A percentile compares a stretch with the other conserved stretches of the same genome.
Conservation (phyloP, 2,888 invertebrate species). For the Bombyx huttoni region DNA sequence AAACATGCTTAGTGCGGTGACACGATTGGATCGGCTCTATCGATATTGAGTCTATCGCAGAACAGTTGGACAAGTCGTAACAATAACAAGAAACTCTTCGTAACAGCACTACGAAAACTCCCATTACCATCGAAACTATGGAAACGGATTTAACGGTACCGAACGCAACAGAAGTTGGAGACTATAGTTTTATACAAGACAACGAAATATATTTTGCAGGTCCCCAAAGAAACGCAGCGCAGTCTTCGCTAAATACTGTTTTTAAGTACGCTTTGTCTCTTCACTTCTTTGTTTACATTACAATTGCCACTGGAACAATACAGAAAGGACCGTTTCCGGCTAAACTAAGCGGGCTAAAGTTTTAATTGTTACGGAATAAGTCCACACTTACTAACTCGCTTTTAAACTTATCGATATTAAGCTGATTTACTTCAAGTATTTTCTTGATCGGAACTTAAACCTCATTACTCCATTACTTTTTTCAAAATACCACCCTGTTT, state of each 20-base stretch:
- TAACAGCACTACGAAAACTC: neutral
- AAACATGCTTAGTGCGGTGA: no score
- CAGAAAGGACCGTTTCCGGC: conserved; percentile 53
- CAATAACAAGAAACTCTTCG: neutral
- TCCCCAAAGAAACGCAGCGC: conserved; percentile 27
- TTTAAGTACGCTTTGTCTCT: conserved; percentile 46
- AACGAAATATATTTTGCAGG: conserved; percentile 33
- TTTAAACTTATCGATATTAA: conserved; percentile 7
- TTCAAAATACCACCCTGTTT: no score
- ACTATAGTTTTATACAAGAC: conserved; percentile 31
- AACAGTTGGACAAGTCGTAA: neutral
- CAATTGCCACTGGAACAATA: conserved; percentile 48
- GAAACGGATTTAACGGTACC: conserved; percentile 5
- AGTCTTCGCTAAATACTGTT: conserved; percentile 56
- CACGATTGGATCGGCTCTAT: no score
- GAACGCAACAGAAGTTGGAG: conserved; percentile 24
- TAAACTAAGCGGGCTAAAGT: conserved; percentile 47
- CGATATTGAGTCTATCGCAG: neutral
- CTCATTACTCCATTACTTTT: no score
- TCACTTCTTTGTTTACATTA: conserved; percentile 52
- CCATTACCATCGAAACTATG: conserved; percentile 8
- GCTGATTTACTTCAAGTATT: conserved; percentile 1
- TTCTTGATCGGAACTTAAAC: conserved; percentile 1
- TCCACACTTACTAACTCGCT: conserved; percentile 22
- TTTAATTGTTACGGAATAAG: conserved; percentile 61